Evolutionary conservation across 2,888 invertebrate species (phyloP).

Genomic region (Volucella inflata): DNA sequence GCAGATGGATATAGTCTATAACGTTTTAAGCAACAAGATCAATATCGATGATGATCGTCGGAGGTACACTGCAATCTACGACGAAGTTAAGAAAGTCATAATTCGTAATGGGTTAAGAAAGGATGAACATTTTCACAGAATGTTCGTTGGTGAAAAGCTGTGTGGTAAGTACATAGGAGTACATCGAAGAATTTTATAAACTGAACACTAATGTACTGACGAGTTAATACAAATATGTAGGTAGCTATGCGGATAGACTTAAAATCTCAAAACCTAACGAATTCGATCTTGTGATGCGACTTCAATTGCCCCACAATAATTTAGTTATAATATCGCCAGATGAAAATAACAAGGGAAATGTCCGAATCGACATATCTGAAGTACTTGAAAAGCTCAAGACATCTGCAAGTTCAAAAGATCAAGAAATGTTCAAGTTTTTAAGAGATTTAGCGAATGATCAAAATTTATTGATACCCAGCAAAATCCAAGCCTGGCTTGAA

Average conservation of each 20-base stretch:
- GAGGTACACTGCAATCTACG: conserved; percentile 25
- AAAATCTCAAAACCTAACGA: conserved; percentile 54
- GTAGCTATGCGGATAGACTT: conserved; percentile 59
- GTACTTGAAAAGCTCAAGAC: conserved; percentile 1
- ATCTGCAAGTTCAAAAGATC: conserved; percentile 3
- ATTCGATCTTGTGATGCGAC: conserved; percentile 41
- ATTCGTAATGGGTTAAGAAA: conserved; percentile 30
- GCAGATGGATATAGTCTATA: conserved; percentile 44
- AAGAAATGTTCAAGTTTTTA: not conserved
- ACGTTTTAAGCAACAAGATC: conserved; percentile 26
- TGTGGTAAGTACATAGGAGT: conserved; percentile 33
- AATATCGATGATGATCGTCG: conserved; percentile 44
- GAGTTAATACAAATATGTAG: conserved; percentile 2
- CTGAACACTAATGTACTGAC: not conserved
- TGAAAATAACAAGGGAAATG: conserved; percentile 33
- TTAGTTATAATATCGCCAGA: conserved; percentile 9
- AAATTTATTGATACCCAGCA: not conserved
- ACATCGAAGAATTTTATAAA: not conserved
- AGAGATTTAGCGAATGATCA: not conserved
- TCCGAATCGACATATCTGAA: conserved; percentile 28
- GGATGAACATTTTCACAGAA: not conserved
- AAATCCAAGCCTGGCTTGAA: conserved; percentile 9
- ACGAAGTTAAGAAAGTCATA: conserved; percentile 7
- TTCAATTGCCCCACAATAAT: conserved; percentile 21
- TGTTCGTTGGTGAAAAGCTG: conserved; percentile 15